Evolutionary conservation across 1,140 invertebrate species (phyloP).

Genomic region (Lepidurus couesii): DNA sequence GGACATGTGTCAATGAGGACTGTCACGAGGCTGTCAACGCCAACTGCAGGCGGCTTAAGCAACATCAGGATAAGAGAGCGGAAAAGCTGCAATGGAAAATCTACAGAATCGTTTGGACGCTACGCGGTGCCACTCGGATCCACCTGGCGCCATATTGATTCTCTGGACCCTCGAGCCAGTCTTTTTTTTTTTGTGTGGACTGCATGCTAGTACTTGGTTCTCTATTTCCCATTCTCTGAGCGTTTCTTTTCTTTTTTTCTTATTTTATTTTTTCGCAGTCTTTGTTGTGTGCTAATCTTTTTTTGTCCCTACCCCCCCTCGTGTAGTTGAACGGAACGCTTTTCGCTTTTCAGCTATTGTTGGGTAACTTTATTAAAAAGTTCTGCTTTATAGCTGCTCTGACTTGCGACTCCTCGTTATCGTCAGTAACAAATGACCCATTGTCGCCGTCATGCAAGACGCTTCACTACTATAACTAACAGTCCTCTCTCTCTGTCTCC

Average conservation of each 20-base stretch:
- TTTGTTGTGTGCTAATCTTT: neutral
- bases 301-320: neutral
- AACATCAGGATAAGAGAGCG: too few relatives aligned
- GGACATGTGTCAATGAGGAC: too few relatives aligned
- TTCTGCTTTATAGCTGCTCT: neutral
- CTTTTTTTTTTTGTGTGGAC: neutral
- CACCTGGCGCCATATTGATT: slow-evolving; percentile 18
- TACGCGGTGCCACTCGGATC: slow-evolving; percentile 12
- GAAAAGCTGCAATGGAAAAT: neutral
- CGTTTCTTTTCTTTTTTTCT: neutral
- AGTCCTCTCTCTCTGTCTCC: neutral
- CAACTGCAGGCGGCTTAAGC: too few relatives aligned
- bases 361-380: neutral
- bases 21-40: too few relatives aligned
- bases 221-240: neutral
- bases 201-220: neutral
- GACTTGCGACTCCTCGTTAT: neutral
- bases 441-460: neutral
- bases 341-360: neutral
- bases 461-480: neutral
- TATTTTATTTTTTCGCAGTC: neutral
- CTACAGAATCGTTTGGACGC: neutral
- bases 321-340: neutral
- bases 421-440: neutral
- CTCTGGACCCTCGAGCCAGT: neutral